Base-by-base conservation (phyloP, 2,113 vertebrate species). In the Pollachius pollachius region DNA sequence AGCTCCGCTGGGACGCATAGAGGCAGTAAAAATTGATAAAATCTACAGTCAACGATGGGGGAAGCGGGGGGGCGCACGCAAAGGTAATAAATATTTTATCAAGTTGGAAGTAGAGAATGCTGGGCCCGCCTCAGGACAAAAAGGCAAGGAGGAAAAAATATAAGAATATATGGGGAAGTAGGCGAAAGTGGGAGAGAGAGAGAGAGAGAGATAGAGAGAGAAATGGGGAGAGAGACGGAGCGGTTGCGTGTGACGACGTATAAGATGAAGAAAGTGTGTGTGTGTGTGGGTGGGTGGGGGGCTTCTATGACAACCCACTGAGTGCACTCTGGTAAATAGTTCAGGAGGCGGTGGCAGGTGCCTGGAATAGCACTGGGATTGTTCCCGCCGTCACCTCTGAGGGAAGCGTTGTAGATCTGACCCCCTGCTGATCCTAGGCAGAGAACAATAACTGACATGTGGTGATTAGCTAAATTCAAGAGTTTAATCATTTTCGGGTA, bases 351-450 rank as follows among this genome's bases (percentile, higher is more conserved):
- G 56, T 25, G 17, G 25, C 30, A 13, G 13, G 41, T 19, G 30
- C 74, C 67, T 19, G 72, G 80, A 87, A 83, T 84, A 84, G 69
- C 60, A 52, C 66, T 16, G 18, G 56, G 57, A 62, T 37, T 81
- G 72, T 79, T 72, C 76, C 65, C 65, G 23, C 76, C 75, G 67
- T 71, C 67, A 65, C 17, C n/a, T 16, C 58, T 23, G 23, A 23
- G 23, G 23, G 23, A 23, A 23, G 23, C 23, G 23, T 23, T 23
- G 2, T 34, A 34, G 3, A 34, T 4, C 30, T 34, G 30, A 34
- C 30, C 30, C 3, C 30, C 30, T 23, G 30, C 6, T 34, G 4
- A 34, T 34, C 30, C 30, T 34, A 34, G 6, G 30, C 4, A 34
- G 30, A 34, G 30, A 34, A 34, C 30, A 34, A 30, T 2, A 30